Conservation (phyloP, 2,113 vertebrate genomes). For the Sander vitreus region DNA sequence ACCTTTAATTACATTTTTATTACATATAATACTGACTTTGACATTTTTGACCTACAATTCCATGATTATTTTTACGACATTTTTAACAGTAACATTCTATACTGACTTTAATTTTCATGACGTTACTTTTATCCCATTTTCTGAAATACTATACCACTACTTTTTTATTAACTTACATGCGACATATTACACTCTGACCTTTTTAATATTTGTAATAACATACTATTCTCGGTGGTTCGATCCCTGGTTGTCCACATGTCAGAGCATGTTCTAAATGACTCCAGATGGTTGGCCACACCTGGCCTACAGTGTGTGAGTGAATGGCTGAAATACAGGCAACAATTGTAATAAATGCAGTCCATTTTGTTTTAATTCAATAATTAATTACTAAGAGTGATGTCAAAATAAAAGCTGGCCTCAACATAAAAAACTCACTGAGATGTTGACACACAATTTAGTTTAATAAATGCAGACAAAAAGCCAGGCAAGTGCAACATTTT, state of each 20-base stretch:
- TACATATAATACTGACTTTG: no score
- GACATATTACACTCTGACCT: no score
- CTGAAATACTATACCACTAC: no score
- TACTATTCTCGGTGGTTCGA: no score
- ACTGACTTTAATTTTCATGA: no score
- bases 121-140: no score
- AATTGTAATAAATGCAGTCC: background rate
- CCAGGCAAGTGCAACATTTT: background rate
- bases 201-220: no score
- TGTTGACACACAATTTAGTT: background rate
- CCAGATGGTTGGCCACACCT: background rate
- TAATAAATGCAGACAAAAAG: background rate
- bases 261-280: background rate
- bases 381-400: background rate
- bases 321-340: background rate
- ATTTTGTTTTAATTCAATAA: constrained; percentile 3
- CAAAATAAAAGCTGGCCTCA: background rate
- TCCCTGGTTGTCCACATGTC: background rate
- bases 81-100: no score
- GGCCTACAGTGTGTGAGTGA: background rate
- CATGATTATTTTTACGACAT: no score
- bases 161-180: no score
- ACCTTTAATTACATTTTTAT: no score
- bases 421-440: background rate
- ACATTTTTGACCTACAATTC: no score